Conservation (phyloP, 2,113 vertebrate species). For the Stercorarius parasiticus region DNA sequence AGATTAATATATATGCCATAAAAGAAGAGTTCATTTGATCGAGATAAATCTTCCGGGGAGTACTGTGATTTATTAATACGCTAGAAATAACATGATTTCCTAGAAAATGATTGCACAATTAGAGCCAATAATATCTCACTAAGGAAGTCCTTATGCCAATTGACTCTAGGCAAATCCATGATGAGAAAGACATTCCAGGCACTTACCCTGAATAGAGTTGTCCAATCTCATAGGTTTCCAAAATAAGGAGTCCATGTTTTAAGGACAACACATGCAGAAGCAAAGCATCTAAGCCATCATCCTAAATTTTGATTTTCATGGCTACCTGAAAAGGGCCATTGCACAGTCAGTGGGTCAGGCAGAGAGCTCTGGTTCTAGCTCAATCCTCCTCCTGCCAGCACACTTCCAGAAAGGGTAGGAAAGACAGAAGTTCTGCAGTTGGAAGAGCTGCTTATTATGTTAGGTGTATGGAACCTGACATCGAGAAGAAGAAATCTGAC, state of each 20-base stretch:
- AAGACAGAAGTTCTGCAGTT: neutral
- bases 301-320: neutral
- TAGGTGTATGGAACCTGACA: neutral
- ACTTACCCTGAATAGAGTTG: rapidly evolving
- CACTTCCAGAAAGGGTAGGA: neutral
- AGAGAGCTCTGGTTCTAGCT: neutral
- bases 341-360: neutral
- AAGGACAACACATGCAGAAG: neutral
- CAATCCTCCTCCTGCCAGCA: neutral
- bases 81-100: neutral
- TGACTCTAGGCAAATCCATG: rapidly evolving
- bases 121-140: neutral
- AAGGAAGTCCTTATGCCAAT: neutral
- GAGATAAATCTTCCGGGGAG: neutral
- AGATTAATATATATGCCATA: neutral
- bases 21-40: neutral
- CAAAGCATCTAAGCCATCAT: neutral
- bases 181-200: neutral
- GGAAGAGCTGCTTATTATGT: neutral
- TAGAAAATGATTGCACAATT: neutral
- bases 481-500: neutral
- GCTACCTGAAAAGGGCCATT: neutral
- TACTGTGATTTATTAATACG: neutral
- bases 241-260: neutral
- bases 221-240: neutral